Evolutionary conservation across 2,113 vertebrate species (phyloP).

Genomic region (Ctenomys sociabilis): DNA sequence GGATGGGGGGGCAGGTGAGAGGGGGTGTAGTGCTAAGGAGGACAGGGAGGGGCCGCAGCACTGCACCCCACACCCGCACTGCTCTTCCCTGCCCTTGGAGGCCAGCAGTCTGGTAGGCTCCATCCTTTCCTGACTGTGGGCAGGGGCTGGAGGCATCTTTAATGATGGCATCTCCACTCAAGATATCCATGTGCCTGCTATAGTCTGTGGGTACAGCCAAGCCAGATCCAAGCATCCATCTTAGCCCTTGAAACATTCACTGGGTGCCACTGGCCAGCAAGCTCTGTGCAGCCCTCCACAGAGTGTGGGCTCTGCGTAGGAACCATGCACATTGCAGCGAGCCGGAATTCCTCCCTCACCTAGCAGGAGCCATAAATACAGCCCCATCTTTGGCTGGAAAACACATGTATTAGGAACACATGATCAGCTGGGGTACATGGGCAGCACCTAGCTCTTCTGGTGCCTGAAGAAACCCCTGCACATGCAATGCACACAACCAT

Average conservation of each 20-base stretch:
- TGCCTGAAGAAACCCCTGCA: neutral
- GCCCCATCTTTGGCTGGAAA: slow-evolving; percentile 58
- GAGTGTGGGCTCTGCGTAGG: slow-evolving; percentile 39
- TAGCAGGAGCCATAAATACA: slow-evolving; percentile 70
- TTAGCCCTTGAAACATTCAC: neutral
- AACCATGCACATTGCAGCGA: slow-evolving; percentile 38
- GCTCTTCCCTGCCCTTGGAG: neutral
- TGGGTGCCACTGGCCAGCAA: neutral
- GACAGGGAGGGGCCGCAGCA: neutral
- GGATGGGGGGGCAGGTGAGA: neutral
- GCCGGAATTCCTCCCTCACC: slow-evolving; percentile 74
- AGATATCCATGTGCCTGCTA: neutral
- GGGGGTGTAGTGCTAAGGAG: neutral
- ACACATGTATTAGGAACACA: slow-evolving; percentile 10
- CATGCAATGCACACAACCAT: neutral
- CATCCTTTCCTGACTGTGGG: neutral
- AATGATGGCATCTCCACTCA: neutral
- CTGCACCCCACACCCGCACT: neutral
- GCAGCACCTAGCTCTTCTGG: neutral
- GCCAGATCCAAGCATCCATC: neutral
- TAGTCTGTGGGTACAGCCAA: neutral
- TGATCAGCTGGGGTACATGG: slow-evolving; percentile 28
- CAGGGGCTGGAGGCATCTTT: neutral
- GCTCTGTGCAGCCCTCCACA: neutral
- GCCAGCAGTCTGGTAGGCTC: neutral